Evolutionary conservation across 2,113 vertebrate genomes (phyloP).

Genomic region (Astatotilapia flaviijosephi): DNA sequence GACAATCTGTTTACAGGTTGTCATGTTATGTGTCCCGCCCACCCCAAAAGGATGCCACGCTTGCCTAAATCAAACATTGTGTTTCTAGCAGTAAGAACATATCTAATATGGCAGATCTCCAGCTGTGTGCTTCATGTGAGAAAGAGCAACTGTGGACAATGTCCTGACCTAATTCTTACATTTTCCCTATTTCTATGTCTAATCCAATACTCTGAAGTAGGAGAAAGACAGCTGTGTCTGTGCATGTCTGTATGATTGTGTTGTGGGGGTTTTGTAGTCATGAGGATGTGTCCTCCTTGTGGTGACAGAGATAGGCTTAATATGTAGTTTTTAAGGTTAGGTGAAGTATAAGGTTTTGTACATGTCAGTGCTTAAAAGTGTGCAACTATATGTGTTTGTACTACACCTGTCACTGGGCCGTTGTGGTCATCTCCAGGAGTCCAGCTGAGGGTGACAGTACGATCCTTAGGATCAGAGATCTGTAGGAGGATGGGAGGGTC

Average conservation of each 20-base stretch:
- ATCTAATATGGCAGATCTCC: background rate
- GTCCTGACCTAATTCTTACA: background rate
- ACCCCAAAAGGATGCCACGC: background rate
- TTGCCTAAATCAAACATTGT: background rate
- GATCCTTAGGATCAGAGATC: constrained; percentile 43
- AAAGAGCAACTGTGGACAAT: background rate
- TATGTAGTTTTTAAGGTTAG: background rate
- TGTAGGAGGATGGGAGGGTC: constrained; percentile 69
- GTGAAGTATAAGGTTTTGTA: background rate
- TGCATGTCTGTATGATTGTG: background rate
- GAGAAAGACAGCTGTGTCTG: background rate
- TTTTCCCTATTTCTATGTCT: background rate
- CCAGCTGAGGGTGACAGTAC: constrained; percentile 70
- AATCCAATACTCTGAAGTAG: background rate
- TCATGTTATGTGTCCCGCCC: background rate
- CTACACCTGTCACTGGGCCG: constrained; percentile 72
- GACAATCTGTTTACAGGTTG: background rate
- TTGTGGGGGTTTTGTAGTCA: background rate
- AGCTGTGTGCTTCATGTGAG: background rate
- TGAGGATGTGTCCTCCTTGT: background rate
- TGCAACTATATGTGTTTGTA: background rate
- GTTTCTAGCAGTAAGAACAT: background rate
- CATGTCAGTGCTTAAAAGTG: background rate
- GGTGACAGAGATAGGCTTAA: background rate
- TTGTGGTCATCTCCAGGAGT: constrained; percentile 78